Percentiles rank a stretch among this genome's conserved stretches.
These are phyloP conservation scores for Acanthis flammea DNA, from an alignment of 2,797 vertebrate species.

Conservation along the genomic window DNA sequence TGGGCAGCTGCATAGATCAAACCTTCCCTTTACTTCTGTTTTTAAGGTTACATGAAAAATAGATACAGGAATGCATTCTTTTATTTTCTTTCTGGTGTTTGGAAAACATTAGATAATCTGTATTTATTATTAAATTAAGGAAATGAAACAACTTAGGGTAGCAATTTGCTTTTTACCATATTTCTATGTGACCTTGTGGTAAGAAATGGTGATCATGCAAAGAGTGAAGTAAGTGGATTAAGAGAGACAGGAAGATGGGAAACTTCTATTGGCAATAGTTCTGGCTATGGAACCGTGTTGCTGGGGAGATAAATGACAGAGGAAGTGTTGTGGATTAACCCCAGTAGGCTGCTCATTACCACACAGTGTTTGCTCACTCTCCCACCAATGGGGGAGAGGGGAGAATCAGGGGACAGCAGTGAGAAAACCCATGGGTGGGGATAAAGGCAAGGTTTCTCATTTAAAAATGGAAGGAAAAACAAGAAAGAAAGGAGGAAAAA, in stretches of 20 bases:
- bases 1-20: neutral
- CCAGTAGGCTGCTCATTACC: neutral
- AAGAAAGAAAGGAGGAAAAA: neutral
- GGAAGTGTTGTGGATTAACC: neutral
- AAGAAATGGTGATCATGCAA: neutral
- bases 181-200: neutral
- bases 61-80: neutral
- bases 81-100: neutral
- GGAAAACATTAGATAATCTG: neutral
- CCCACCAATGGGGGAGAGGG: fast-evolving
- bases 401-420: neutral
- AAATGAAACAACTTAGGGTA: neutral
- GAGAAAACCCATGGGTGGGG: neutral
- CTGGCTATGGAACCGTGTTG: neutral
- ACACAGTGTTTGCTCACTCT: neutral
- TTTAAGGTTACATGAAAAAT: neutral
- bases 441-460: neutral
- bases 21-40: neutral
- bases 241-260: neutral
- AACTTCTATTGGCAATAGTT: neutral
- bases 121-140: neutral
- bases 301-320: neutral
- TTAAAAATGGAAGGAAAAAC: neutral
- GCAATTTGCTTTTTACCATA: neutral
- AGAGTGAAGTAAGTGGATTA: neutral